phyloP scores from a whole-genome alignment of 1,140 invertebrate species.

The Drosophila navojoa region DNA sequence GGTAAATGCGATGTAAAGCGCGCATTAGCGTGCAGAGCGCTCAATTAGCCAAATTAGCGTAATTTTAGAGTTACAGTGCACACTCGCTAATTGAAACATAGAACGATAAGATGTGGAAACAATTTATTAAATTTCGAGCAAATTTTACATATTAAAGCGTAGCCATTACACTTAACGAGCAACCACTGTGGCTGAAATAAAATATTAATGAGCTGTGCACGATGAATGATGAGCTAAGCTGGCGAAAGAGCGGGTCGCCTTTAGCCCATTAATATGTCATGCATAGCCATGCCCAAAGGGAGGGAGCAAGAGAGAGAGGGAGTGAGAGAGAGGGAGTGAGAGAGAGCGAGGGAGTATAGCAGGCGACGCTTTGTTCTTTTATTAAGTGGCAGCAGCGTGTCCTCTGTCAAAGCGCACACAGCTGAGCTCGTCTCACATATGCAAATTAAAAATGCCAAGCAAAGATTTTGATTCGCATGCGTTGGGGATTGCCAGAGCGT shows the following conservation, averaged over 20 bases:
- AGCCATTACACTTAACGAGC: neutral
- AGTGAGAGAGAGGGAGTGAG: slow-evolving; percentile 19
- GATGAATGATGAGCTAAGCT: slow-evolving; percentile 16
- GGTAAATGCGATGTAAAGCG: slow-evolving; percentile 67
- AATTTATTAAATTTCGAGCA: no score
- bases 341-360: neutral
- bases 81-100: no score
- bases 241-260: neutral
- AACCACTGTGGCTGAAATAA: slow-evolving; percentile 6
- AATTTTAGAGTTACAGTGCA: neutral
- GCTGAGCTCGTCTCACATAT: slow-evolving; percentile 39
- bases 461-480: slow-evolving; percentile 29
- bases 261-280: slow-evolving; percentile 29
- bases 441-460: slow-evolving; percentile 56
- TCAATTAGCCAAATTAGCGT: slow-evolving; percentile 64
- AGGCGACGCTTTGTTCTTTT: slow-evolving; percentile 51
- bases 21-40: slow-evolving; percentile 47
- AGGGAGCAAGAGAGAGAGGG: slow-evolving; percentile 4
- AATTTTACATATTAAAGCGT: no score
- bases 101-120: no score
- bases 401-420: slow-evolving; percentile 56
- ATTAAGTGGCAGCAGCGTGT: slow-evolving; percentile 61
- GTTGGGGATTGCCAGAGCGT: neutral
- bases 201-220: slow-evolving; percentile 41
- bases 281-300: neutral